Evolutionary conservation across 2,113 vertebrate species (phyloP).

Genomic region (Centropus bengalensis): DNA sequence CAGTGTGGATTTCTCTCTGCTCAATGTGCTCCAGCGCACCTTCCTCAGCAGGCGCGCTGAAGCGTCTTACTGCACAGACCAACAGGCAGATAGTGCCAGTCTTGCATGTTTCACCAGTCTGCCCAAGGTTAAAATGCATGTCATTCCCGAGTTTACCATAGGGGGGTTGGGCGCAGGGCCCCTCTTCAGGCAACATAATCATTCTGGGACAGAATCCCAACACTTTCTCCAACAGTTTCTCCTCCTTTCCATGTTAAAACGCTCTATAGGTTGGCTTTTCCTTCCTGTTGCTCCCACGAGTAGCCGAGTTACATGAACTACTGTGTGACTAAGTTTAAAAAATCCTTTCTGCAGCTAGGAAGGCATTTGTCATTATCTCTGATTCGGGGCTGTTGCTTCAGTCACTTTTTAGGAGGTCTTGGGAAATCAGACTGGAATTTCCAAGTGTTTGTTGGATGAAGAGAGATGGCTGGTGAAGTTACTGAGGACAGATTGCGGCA

Average conservation of each 20-base stretch:
- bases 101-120: neutral
- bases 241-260: neutral
- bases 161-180: too few species aligned
- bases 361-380: conserved; percentile 13
- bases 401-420: conserved; percentile 29
- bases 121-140: neutral
- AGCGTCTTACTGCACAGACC: neutral
- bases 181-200: neutral
- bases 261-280: neutral
- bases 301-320: neutral
- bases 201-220: neutral
- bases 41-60: neutral
- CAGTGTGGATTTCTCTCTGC: neutral
- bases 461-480: neutral
- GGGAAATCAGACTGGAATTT: conserved; percentile 30
- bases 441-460: neutral
- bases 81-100: neutral
- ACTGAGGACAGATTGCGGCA: neutral
- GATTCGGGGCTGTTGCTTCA: conserved; percentile 8
- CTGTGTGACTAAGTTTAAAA: neutral
- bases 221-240: neutral
- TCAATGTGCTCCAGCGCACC: neutral
- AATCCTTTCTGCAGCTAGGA: neutral
- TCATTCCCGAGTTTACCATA: neutral
- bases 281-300: neutral